phyloP scores from a whole-genome alignment of 2,113 vertebrate genomes.

The Lagenorhynchus albirostris region DNA sequence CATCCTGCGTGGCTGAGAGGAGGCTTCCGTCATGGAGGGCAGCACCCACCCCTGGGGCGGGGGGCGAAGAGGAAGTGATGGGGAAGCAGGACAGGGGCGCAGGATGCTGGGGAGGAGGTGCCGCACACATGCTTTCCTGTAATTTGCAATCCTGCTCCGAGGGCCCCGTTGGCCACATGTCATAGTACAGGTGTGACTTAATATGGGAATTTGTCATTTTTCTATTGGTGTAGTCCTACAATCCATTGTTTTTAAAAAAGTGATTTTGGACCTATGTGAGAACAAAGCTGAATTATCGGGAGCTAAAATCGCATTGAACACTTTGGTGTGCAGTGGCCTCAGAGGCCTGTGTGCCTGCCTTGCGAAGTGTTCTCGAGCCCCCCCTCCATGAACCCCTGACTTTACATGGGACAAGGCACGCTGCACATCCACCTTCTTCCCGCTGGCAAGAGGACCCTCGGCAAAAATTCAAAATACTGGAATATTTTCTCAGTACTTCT shows the following conservation, averaged over 20 bases:
- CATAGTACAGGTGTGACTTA: rapidly evolving
- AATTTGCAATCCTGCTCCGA: neutral
- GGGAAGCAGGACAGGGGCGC: neutral
- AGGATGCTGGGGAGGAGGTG: no score
- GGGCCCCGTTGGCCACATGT: neutral
- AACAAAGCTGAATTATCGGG: neutral
- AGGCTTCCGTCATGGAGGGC: rapidly evolving
- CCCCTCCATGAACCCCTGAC: rapidly evolving
- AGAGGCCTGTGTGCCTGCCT: neutral
- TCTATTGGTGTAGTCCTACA: no score
- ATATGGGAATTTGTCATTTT: neutral
- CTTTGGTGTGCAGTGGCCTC: no score
- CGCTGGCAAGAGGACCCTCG: neutral
- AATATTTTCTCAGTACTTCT: neutral
- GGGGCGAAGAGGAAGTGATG: neutral
- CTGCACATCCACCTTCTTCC: neutral
- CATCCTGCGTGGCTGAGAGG: no score
- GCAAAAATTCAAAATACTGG: neutral
- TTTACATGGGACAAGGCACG: rapidly evolving
- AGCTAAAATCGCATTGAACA: neutral
- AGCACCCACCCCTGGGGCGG: neutral
- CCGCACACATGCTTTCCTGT: neutral
- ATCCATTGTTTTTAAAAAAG: neutral
- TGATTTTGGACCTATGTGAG: neutral
- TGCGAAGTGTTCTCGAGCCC: no score